These are phyloP conservation scores for Sebastes trivittatus DNA, from an alignment of 2,797 vertebrate genomes.

Conservation along the genomic window DNA sequence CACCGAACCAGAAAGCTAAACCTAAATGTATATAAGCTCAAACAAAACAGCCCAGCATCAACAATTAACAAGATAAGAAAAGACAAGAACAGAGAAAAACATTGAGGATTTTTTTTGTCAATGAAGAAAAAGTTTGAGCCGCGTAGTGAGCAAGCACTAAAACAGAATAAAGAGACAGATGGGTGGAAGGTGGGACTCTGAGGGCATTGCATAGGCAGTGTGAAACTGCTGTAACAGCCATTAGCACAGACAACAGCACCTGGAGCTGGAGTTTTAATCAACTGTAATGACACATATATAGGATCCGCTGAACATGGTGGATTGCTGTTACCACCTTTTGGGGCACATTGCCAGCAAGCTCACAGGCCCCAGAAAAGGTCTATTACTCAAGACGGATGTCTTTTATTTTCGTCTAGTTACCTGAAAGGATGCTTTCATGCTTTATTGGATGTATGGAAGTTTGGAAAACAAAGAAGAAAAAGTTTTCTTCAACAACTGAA, in stretches of 20 bases:
- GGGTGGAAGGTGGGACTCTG: slow-evolving; percentile 16
- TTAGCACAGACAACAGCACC: slow-evolving; percentile 47
- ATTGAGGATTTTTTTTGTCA: background rate
- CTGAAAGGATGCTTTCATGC: slow-evolving; percentile 1
- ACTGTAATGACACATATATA: slow-evolving; percentile 17
- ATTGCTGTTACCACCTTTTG: slow-evolving; percentile 13
- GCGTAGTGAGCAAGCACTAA: background rate
- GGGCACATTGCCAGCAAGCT: slow-evolving; percentile 1
- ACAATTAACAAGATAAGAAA: background rate
- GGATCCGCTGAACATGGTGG: slow-evolving; percentile 10
- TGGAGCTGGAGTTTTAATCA: slow-evolving; percentile 47
- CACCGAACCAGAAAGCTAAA: background rate
- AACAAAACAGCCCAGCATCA: background rate
- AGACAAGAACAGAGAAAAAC: background rate
- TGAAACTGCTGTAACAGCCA: slow-evolving; percentile 33
- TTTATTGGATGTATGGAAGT: background rate
- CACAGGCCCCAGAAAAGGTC: background rate
- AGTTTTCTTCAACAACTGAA: background rate
- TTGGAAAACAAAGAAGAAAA: slow-evolving; percentile 12
- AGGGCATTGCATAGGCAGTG: slow-evolving; percentile 10
- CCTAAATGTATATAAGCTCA: background rate
- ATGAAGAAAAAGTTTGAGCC: background rate
- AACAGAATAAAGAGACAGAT: slow-evolving; percentile 32
- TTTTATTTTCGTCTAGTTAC: background rate
- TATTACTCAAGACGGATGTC: slow-evolving; percentile 25